Evolutionary conservation across 2,888 invertebrate genomes (phyloP), one percentile per base, ranked within the genome.

Genomic region (Rotaria macrura): DNA sequence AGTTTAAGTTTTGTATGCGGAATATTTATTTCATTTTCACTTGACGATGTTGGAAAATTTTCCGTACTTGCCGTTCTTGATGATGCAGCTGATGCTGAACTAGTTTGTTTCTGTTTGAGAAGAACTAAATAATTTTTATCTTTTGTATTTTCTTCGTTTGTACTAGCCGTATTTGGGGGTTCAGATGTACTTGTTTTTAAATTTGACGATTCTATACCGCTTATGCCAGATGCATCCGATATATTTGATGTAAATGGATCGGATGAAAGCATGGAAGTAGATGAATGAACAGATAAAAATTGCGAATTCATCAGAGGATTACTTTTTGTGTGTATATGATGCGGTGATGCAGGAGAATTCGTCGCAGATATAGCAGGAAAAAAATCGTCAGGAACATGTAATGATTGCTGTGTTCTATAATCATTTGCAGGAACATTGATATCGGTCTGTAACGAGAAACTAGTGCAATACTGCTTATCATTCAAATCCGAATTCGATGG

Each of bases 191-290:
- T 79, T n/a, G 79, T 79, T 43, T 12, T 25, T 40, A 79, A 9
- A 79, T 79, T 79, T n/a, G 79, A 79, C 43, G 79, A 79, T 34
- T 65, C 65, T 43, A 79, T 40, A n/a, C 43, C 25, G n/a, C 43
- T 43, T 43, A 9, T 9, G n/a, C 79, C 79, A 6, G 79, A 79
- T 12, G 12, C 23, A 43, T 79, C 79, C 12, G 79, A 79, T n/a
- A 79, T n/a, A 79, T 79, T 10, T 23, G 79, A 79, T n/a, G n/a
- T n/a, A 25, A 1, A 9, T n/a, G 5, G 79, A 43, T n/a, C 43
- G 25, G 43, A 40, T 79, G 79, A 79, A 23, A 43, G 25, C 14
- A 43, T n/a, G 2, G 79, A 79, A 43, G 79, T 79, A 1, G 79
- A n/a, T n/a, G 79, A 79, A n/a, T 40, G 79, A 4, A 79, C n/a